Evolutionary conservation across 2,113 vertebrate genomes (phyloP), one percentile per base, ranked within the genome.

Genomic region (Mormyrus iriodes): DNA sequence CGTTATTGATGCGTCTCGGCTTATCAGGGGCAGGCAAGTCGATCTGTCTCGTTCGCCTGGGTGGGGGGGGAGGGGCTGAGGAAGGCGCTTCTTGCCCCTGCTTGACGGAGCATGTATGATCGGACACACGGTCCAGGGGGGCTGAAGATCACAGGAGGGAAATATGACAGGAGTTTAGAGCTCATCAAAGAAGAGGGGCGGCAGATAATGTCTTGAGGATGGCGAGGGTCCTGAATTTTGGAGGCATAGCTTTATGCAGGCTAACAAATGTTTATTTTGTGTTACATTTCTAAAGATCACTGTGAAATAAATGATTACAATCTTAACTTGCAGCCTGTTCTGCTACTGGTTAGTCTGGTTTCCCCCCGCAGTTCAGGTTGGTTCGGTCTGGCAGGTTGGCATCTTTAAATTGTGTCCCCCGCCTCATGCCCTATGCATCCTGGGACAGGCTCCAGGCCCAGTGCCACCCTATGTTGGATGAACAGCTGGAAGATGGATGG

Each of bases 1-100:
- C 21, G 73, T 89, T 88, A 90, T 90, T 90, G 90, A 90, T 90
- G 89, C n/a, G 88, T n/a, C 86, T 31, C 58, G 44, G 85, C 85
- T 88, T 89, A 90, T 90, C 88, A 85, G 52, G n/a, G 51, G 9
- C 39, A n/a, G 48, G 73, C 85, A 76, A 52, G 86, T 90, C 89
- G 84, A 87, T 90, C 76, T 87, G 90, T 87, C 61, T 82, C 24
- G 35, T 86, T 39, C 6, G 31, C 24, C 5, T 15, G 13, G 10
- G 46, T 6, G 55, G 61, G 10, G 9, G 53, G 73, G 31, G 39
- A 17, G 55, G 6, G 46, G 49, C 44, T 21, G 35, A 27, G 86
- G 52, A 42, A 85, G 55, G 39, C 44, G 9, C 44, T 51, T 51
- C 51, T 55, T 42, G 12, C 44, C 10, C 53, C 46, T 53, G 53